Evolutionary conservation across 1,140 invertebrate genomes (phyloP).

Genomic region (Acromyrmex heyeri): DNA sequence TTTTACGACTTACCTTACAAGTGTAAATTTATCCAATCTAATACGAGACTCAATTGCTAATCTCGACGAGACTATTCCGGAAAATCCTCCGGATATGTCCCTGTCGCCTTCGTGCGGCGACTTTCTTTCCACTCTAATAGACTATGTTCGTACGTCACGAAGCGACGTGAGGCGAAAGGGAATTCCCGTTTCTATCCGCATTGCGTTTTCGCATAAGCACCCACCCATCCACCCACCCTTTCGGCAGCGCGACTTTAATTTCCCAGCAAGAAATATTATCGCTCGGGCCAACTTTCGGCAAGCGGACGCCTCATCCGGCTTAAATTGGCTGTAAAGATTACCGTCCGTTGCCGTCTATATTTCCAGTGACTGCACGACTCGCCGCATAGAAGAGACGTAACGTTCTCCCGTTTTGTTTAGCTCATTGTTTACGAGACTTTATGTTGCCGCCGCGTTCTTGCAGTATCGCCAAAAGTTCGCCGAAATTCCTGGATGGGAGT

Average conservation of each 20-base stretch:
- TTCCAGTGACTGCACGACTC: constrained; percentile 15
- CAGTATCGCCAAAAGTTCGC: constrained; percentile 19
- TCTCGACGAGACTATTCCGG: background rate
- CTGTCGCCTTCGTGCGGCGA: background rate
- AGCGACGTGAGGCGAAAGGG: constrained; percentile 39
- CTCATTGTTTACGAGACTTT: constrained; percentile 30
- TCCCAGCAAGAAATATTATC: constrained; percentile 64
- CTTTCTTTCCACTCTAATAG: constrained; percentile 40
- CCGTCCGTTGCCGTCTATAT: constrained; percentile 31
- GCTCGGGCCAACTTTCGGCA: constrained; percentile 69
- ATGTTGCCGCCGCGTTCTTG: background rate
- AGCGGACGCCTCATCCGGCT: constrained; percentile 66
- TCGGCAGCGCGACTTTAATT: constrained; percentile 46
- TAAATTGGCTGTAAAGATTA: constrained; percentile 59
- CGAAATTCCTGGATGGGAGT: background rate
- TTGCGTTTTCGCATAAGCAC: background rate
- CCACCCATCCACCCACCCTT: background rate
- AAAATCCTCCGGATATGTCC: constrained; percentile 1
- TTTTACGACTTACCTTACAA: background rate
- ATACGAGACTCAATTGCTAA: background rate
- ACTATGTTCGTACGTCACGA: constrained; percentile 44
- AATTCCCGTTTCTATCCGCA: constrained; percentile 4
- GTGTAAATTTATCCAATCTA: background rate
- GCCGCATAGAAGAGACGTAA: constrained; percentile 1
- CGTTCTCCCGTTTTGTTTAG: constrained; percentile 16